Evolutionary conservation across 2,113 vertebrate genomes (phyloP), one percentile per base, ranked within the genome.

Genomic region (Oreochromis spilurus): DNA sequence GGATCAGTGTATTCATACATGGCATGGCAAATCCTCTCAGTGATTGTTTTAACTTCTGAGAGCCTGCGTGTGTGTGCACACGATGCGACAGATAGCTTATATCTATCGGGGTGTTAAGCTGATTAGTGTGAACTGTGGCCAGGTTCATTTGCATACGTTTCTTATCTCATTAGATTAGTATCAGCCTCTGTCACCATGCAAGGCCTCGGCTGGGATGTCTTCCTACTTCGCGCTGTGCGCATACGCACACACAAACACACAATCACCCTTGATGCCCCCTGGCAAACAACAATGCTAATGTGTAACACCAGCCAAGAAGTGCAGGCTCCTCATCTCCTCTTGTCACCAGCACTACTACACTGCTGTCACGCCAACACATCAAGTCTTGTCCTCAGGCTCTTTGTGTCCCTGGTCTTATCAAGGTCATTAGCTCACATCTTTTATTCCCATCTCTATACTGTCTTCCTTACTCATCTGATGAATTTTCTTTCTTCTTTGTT

Each of bases 131-230:
- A 91, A 94, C 94, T 96, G 94, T 93, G 94, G 95, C 95, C 94
- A 94, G 95, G 95, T 95, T 96, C 95, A 96, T 97, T 96, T 96
- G 96, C 96, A 96, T 96, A 93, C 87, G 82, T 95, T 95, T 92
- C 92, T 96, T 96, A 96, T 96, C 96, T 96, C 95, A 96, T 96
- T 96, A 96, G 95, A 96, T 96, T 87, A 89, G 89, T 96, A 96
- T 96, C 96, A 89, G 92, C 89, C 91, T 93, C 93, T 93, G 92
- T 95, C 95, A 93, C 94, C 85, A 93, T 88, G 92, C 89, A 88
- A 94, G 93, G 94, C 93, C 95, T 95, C 91, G 92, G 95, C 94
- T 90, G 88, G 90, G 87, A 91, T 93, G 90, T 93, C 95, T 95
- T 93, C 87, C 72, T 94, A 94, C 91, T 89, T 88, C 75, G 21